phyloP scores from a whole-genome alignment of 2,113 vertebrate genomes.

The Charina bottae region DNA sequence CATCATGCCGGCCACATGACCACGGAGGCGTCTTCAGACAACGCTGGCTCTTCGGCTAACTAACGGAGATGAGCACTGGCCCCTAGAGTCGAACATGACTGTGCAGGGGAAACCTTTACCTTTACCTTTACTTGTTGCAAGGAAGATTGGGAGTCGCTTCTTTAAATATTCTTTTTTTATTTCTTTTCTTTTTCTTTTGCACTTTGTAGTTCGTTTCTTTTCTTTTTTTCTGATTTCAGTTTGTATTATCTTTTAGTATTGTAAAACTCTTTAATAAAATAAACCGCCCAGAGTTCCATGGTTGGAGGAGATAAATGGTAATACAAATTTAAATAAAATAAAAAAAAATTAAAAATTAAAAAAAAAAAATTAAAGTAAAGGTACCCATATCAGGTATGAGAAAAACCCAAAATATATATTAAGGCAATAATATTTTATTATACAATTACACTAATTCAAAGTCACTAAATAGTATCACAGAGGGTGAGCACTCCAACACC shows the following conservation, averaged over 20 bases:
- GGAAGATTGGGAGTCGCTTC: not conserved
- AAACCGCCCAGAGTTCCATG: too few species aligned
- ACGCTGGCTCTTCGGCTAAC: too few species aligned
- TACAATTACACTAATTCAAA: not conserved
- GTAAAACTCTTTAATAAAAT: not conserved
- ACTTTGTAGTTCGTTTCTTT: not conserved
- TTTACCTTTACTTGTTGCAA: not conserved
- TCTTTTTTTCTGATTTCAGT: not conserved
- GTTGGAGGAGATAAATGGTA: too few species aligned
- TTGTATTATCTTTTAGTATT: not conserved
- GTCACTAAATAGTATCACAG: not conserved
- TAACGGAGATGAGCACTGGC: too few species aligned
- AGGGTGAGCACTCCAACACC: not conserved
- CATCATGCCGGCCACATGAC: too few species aligned
- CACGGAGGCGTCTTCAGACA: too few species aligned
- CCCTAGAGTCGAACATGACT: too few species aligned
- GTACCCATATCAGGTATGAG: not conserved
- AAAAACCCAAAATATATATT: not conserved
- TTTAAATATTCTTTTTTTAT: not conserved
- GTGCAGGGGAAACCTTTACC: too few species aligned
- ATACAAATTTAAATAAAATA: too few species aligned
- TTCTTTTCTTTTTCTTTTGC: not conserved
- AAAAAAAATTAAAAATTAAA: too few species aligned
- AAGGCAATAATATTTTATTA: not conserved
- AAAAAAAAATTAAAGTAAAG: not conserved